Base-by-base conservation (phyloP, 2,797 vertebrate genomes). In the Falco concolor region DNA sequence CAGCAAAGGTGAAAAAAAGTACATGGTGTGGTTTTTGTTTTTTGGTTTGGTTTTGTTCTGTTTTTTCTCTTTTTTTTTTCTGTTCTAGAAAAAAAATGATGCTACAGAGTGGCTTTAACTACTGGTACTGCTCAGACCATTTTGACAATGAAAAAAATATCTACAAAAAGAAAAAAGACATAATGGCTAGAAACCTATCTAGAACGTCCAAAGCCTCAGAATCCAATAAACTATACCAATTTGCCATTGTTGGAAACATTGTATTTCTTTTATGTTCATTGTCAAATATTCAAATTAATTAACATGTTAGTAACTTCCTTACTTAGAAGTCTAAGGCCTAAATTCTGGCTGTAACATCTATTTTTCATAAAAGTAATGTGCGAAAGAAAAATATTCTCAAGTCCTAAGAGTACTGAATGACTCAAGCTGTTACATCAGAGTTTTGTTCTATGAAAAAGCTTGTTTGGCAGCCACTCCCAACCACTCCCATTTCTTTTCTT, bases 71-170 rank as follows among this genome's bases (percentile, higher is more conserved):
- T 42, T 42, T 10, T 22, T 22, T n/a, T 24, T n/a, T 24, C 20
- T 52, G 4, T 44, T 76, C 53, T 64, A n/a, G 17, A 57, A 32
- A 57, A 77, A 84, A 65, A 64, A 5, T 27, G 8, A 65, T 27
- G 7, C 70, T 45, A 25, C 13, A 65, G 8, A 15, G 8, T 82
- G 24, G 12, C 9, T 70, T 75, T 67, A 59, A 34, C 3, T 57
- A n/a, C 13, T 4, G 9, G 3, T 21, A 63, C 8, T 63, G 4
- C 5, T 72, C 2, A 1, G 21, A 65, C 1, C 3, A 27, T 13
- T 32, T 34, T 10, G 6, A 57, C 2, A 42, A 42, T 15, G 45
- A 54, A 65, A 52, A 36, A 28, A 73, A 44, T 5, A 2, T 19
- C 8, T 27, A 40, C 1, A 5, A 49, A 63, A 53, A 59, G 1